Conservation (phyloP, 1,140 invertebrate species). For the Leguminivora glycinivorella region DNA sequence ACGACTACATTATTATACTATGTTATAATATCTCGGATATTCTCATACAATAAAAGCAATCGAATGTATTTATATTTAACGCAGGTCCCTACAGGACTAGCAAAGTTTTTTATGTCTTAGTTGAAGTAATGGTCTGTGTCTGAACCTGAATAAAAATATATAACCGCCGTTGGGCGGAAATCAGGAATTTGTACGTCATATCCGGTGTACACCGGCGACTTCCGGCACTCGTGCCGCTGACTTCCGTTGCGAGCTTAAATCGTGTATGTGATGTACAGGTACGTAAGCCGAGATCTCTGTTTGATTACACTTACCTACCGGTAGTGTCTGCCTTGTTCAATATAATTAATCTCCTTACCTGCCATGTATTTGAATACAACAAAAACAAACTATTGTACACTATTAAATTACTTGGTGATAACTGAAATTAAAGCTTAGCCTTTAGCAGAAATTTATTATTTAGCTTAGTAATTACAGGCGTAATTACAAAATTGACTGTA, state of each 20-base stretch:
- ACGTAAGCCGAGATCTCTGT: not conserved
- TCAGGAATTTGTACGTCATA: slow-evolving; percentile 70
- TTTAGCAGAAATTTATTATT: not conserved
- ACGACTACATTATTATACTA: too few relatives aligned
- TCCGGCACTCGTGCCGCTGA: slow-evolving; percentile 52
- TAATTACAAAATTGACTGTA: not conserved
- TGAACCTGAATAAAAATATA: slow-evolving; percentile 1
- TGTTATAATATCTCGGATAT: too few relatives aligned
- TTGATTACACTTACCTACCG: slow-evolving; percentile 1
- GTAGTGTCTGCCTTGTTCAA: not conserved
- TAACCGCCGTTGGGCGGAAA: slow-evolving; percentile 46
- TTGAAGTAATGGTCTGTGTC: not conserved
- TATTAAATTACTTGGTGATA: too few relatives aligned
- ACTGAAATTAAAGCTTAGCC: not conserved
- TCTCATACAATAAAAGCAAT: too few relatives aligned
- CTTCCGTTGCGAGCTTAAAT: slow-evolving; percentile 43
- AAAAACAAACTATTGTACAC: not conserved
- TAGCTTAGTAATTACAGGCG: not conserved
- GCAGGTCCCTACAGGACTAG: too few relatives aligned
- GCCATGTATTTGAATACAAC: too few relatives aligned
- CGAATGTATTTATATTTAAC: too few relatives aligned
- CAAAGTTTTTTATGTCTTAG: too few relatives aligned
- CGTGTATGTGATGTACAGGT: slow-evolving; percentile 5
- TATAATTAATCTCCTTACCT: not conserved
- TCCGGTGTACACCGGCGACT: slow-evolving; percentile 62